Percentiles rank a stretch among this genome's conserved stretches.
phyloP scores from a whole-genome alignment of 2,113 vertebrate species.

The Pyxicephalus adspersus region DNA sequence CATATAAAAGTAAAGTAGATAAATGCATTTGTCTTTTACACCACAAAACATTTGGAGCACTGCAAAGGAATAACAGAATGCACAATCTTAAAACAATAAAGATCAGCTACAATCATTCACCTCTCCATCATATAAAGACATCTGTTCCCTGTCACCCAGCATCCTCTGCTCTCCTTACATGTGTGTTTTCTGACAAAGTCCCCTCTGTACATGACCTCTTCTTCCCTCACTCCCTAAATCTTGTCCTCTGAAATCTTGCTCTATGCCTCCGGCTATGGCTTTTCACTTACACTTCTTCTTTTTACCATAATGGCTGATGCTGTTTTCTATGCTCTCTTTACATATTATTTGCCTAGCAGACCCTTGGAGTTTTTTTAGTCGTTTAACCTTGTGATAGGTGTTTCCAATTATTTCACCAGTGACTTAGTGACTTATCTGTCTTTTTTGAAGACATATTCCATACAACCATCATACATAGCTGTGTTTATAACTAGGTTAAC shows the following conservation, averaged over 20 bases:
- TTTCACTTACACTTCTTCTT: constrained; percentile 21
- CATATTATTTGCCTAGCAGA: neutral
- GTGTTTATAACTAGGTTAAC: constrained; percentile 8
- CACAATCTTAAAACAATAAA: constrained; percentile 1
- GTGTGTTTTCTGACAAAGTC: constrained; percentile 18
- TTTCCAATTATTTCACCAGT: constrained; percentile 33
- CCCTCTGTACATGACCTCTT: constrained; percentile 46
- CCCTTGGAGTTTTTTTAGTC: neutral
- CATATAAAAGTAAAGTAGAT: neutral
- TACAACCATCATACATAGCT: constrained; percentile 2
- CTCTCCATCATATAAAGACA: constrained; percentile 34
- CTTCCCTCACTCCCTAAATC: constrained; percentile 32
- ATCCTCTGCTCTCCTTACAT: constrained; percentile 33
- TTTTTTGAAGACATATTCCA: constrained; percentile 18
- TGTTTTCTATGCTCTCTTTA: constrained; percentile 1
- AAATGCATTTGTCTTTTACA: constrained; percentile 38
- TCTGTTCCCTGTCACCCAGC: constrained; percentile 51
- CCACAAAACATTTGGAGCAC: constrained; percentile 16
- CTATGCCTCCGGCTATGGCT: constrained; percentile 23
- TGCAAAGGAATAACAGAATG: neutral
- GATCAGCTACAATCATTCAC: neutral
- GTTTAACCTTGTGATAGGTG: neutral
- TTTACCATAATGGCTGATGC: neutral
- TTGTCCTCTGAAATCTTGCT: constrained; percentile 34
- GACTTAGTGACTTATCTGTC: neutral